A percentile compares a stretch with the other conserved stretches of the same genome.
These are phyloP conservation scores for Ibidorhyncha struthersii DNA, from an alignment of 2,113 vertebrate species.

Conservation along the genomic window DNA sequence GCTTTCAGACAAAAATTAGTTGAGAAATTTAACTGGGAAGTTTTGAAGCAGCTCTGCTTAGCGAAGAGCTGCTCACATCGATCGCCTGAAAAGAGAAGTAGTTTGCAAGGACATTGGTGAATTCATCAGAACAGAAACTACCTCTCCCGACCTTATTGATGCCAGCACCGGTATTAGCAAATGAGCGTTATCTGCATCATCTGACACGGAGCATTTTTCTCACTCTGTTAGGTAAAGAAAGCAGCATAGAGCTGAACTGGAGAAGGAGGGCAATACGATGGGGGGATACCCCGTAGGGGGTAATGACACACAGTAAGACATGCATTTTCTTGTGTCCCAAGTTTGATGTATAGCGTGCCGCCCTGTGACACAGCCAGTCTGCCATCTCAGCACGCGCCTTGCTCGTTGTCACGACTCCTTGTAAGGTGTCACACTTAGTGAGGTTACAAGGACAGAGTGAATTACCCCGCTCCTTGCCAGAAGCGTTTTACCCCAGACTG, in stretches of 20 bases:
- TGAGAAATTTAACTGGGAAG: not conserved
- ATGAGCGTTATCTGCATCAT: accelerated
- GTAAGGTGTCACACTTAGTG: not conserved
- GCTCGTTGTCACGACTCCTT: not conserved
- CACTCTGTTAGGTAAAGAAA: not conserved
- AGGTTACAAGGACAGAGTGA: not conserved
- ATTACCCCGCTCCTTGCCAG: accelerated
- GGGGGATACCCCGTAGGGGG: accelerated
- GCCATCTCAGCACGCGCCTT: not conserved
- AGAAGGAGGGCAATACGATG: not conserved
- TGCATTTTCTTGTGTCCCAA: not conserved
- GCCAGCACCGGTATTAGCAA: not conserved
- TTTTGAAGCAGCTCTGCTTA: not conserved
- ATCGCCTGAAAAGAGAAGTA: not conserved
- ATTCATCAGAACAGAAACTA: not conserved
- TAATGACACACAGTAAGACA: not conserved
- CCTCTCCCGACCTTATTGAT: not conserved
- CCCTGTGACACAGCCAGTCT: not conserved
- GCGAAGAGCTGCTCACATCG: not conserved
- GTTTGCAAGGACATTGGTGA: not conserved
- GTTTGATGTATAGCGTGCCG: not conserved
- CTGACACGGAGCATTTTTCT: not conserved
- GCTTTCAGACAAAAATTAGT: not conserved
- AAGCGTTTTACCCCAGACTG: not conserved
- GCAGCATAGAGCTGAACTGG: not conserved